Evolutionary conservation across 2,113 vertebrate genomes (phyloP).

Genomic region (Scalopus aquaticus): DNA sequence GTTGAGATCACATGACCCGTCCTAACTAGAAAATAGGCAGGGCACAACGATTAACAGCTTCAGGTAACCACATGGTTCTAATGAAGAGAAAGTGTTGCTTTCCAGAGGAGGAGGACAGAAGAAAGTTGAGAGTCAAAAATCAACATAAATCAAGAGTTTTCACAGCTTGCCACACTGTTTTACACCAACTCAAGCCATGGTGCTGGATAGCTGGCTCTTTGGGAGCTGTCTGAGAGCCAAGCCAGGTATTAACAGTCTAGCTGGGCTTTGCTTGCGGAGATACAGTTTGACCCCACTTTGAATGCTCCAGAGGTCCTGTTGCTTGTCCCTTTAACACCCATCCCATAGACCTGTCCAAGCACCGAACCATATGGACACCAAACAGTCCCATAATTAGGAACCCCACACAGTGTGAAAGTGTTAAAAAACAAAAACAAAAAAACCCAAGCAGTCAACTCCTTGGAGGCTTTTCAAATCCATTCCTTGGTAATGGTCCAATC

Average conservation of each 20-base stretch:
- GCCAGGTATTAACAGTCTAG: background rate
- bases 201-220: background rate
- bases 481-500: background rate
- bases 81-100: constrained; percentile 10
- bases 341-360: background rate
- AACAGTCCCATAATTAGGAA: background rate
- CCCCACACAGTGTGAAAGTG: background rate
- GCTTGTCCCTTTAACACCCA: background rate
- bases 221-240: background rate
- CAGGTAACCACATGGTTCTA: background rate
- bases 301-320: background rate
- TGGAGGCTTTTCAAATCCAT: background rate
- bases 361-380: background rate
- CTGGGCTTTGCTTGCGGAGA: background rate
- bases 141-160: background rate
- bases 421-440: background rate
- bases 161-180: background rate
- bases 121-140: background rate
- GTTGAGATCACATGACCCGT: background rate
- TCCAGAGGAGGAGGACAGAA: background rate
- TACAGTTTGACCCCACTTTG: background rate
- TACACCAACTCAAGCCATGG: background rate
- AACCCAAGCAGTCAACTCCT: background rate
- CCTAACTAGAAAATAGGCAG: background rate
- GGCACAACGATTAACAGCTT: background rate